Conservation (phyloP, 2,888 invertebrate genomes). For the Tipula lateralis region DNA sequence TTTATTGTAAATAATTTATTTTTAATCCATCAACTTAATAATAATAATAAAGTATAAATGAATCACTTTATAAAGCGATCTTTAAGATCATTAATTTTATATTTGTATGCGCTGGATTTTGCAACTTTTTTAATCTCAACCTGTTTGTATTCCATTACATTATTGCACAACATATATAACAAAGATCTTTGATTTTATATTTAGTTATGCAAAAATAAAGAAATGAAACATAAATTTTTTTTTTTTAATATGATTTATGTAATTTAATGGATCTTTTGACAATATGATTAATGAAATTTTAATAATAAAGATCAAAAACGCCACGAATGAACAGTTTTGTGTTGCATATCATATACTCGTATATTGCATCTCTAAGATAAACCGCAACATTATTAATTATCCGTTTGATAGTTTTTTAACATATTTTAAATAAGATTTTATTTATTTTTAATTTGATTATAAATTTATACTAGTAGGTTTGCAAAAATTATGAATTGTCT, state of each 20-base stretch:
- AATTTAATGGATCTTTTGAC: neutral
- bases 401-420: neutral
- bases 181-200: neutral
- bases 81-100: neutral
- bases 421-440: neutral
- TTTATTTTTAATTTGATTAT: neutral
- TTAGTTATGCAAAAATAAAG: neutral
- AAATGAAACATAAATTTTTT: neutral
- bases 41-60: neutral
- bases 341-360: neutral
- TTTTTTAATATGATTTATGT: neutral
- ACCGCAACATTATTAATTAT: slow-evolving; percentile 15
- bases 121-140: neutral
- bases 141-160: neutral
- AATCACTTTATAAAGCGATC: neutral
- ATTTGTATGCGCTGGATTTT: neutral
- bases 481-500: neutral
- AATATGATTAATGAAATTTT: slow-evolving; percentile 24
- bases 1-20: neutral
- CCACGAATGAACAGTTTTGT: neutral
- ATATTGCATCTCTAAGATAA: neutral
- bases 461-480: neutral
- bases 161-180: neutral
- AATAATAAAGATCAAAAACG: neutral
- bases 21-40: neutral